Evolutionary conservation across 1,140 invertebrate species (phyloP), one percentile per base, ranked within the genome.

Genomic region (Homarus americanus): DNA sequence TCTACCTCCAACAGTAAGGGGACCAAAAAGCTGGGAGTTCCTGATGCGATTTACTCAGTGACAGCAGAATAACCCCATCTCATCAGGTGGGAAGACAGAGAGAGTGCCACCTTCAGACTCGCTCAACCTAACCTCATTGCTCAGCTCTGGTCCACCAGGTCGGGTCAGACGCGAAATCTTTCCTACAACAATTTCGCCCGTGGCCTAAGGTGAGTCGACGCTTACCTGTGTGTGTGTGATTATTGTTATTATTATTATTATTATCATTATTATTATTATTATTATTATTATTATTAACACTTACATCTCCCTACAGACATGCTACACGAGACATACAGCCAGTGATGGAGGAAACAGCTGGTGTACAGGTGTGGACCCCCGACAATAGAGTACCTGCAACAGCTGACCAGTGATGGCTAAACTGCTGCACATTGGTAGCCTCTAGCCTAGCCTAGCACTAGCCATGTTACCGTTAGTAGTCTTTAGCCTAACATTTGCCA

Each of bases 121-220:
- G 38, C 53, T 0, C n/a, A 66, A 53, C 80, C 79, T 15, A 15
- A 28, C 32, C 20, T 58, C 73, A 84, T 90, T 2, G 87, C 79
- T 17, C 58, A 76, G 20, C 0, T 63, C 28, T 89, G 41, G 92
- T 15, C 76, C 24, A 91, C 82, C 63, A 41, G 80, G 0, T 34
- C 12, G 7, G 2, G 97, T 93, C 98, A 98, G 94, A 96, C 96
- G 32, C 96, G 97, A 93, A 98, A 98, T 97, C 98, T 66, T 15
- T 38, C 97, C n/a, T 99, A 98, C 94, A 98, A 98, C 94, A 99
- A 99, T 94, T 96, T 98, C 91, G 98, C 97, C 94, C 94, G 98
- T 93, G 98, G 98, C 7, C 98, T 99, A 97, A 96, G 98, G 96
- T 97, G 53, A 44, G 82, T 5, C 24, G 32, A 69, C 44, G 15